Evolutionary conservation across 1,140 invertebrate species (phyloP).

Genomic region (Drosophila pruinosa): DNA sequence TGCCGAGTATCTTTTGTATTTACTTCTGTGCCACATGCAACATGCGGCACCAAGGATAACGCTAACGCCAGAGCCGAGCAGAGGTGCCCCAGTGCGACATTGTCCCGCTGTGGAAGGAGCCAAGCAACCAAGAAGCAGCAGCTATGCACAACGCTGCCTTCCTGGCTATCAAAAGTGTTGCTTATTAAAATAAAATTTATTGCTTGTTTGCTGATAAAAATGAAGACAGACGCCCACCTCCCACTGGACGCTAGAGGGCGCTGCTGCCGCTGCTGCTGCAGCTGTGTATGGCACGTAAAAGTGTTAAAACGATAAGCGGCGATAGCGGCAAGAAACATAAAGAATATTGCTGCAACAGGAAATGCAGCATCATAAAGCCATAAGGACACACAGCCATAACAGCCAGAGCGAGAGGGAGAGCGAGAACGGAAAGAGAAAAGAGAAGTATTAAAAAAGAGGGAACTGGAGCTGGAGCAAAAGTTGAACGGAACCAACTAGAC

Average conservation of each 20-base stretch:
- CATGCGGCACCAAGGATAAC: constrained; percentile 28
- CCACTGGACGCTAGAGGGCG: neutral
- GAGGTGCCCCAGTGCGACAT: constrained; percentile 11
- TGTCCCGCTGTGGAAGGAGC: neutral
- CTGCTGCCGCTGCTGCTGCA: constrained; percentile 14
- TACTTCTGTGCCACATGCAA: constrained; percentile 52
- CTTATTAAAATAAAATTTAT: constrained; percentile 80
- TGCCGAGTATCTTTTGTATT: constrained; percentile 70
- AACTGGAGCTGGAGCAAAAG: no score
- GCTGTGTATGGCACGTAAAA: constrained; percentile 52
- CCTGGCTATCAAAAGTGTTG: constrained; percentile 75
- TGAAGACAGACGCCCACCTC: constrained; percentile 48
- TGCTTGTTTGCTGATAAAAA: constrained; percentile 78
- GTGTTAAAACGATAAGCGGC: constrained; percentile 74
- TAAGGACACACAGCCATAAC: neutral
- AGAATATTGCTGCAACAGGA: constrained; percentile 43
- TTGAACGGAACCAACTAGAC: constrained; percentile 7
- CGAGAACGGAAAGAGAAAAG: neutral
- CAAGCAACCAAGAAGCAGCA: constrained; percentile 1
- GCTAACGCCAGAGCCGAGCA: neutral
- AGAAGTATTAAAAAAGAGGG: no score
- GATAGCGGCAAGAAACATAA: constrained; percentile 37
- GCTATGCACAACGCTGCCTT: neutral
- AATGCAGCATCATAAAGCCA: constrained; percentile 37
- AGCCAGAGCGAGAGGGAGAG: neutral